Evolutionary conservation across 2,797 vertebrate species (phyloP).

Genomic region (Pseudochirops cupreus): DNA sequence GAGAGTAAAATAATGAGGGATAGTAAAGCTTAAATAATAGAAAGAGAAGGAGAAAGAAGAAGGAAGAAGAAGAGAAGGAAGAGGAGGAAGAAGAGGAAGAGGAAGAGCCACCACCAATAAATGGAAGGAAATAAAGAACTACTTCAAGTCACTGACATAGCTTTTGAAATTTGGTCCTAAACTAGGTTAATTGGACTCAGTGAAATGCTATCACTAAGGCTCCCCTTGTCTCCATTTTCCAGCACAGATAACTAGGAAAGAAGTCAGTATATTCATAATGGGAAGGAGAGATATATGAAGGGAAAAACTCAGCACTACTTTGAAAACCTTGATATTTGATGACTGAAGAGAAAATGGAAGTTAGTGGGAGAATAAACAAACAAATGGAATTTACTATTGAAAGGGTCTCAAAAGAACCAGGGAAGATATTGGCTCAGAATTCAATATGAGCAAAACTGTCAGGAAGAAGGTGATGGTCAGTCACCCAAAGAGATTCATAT

Average conservation of each 20-base stretch:
- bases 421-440: neutral
- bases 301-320: neutral
- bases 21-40: neutral
- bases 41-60: neutral
- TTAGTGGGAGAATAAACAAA: neutral
- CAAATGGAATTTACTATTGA: neutral
- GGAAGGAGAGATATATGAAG: neutral
- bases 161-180: neutral
- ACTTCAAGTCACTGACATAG: neutral
- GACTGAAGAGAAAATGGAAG: neutral
- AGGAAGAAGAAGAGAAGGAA: neutral
- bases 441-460: neutral
- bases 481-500: neutral
- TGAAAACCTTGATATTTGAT: neutral
- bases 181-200: neutral
- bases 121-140: neutral
- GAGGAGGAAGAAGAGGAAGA: neutral
- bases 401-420: neutral
- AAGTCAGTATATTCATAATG: neutral
- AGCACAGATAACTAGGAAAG: neutral
- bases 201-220: neutral
- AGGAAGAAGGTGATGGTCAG: neutral
- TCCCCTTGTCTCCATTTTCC: neutral
- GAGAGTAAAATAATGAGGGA: neutral
- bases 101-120: neutral